Evolutionary conservation across 2,888 invertebrate species (phyloP), one percentile per base, ranked within the genome.

Genomic region (Oasisia sp.): DNA sequence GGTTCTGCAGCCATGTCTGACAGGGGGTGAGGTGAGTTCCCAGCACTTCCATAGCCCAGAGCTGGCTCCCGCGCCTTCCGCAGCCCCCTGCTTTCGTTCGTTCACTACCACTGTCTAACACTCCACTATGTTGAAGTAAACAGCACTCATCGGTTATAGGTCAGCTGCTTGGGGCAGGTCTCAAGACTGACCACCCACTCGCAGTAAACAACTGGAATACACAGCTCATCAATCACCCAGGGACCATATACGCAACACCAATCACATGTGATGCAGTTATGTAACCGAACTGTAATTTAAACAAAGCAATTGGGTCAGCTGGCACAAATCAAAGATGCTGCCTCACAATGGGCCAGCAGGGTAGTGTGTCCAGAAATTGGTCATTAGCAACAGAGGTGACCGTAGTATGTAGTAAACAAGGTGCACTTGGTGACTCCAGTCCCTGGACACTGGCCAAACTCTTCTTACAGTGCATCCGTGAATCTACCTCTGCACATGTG

Each of bases 101-200:
- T 50, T 9, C 50, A 50, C 38, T 38, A 56, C 14, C 56, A 14
- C 56, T 56, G 74, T 74, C 74, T 5, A 19, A 74, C n/a, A 74
- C 74, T 19, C 38, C n/a, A 74, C n/a, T 74, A 74, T 74, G 74
- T 14, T 7, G 74, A 74, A 74, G 74, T 74, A 74, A 74, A 74
- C 74, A 74, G 27, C 74, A 74, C 74, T 74, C 74, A 74, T 74
- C 27, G 74, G 74, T 74, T 74, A 74, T 74, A 74, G 74, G 74
- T 74, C 74, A 74, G 27, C n/a, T 74, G 74, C 74, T 74, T 19
- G n/a, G 74, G 74, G 74, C 74, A 74, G 27, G 74, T 74, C 74
- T 74, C 74, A 74, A 74, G 1, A 27, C 74, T 74, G 74, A 74
- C 74, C 74, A 74, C n/a, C 7, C 5, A 74, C 19, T 5, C 27